Percentiles rank a stretch among this genome's conserved stretches.
Conservation (phyloP, 2,888 invertebrate genomes). For the Girardia tigrina region DNA sequence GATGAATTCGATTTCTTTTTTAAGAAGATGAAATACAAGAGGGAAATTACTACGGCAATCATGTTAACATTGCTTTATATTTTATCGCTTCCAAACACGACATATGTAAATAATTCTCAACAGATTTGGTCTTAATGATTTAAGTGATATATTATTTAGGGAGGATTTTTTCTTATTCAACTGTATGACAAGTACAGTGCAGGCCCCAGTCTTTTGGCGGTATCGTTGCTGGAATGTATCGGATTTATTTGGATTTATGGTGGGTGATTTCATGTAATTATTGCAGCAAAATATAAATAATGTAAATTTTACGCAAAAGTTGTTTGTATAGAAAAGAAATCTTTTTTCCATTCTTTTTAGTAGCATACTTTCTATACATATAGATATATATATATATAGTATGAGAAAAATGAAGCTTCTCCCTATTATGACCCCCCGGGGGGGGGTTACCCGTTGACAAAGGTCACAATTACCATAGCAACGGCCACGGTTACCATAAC, state of each 20-base stretch:
- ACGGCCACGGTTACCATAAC: too few relatives aligned
- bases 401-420: too few relatives aligned
- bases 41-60: slow-evolving; percentile 63
- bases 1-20: slow-evolving; percentile 62
- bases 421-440: too few relatives aligned
- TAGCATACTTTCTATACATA: too few relatives aligned
- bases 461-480: too few relatives aligned
- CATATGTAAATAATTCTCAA: slow-evolving; percentile 42
- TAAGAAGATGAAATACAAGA: slow-evolving; percentile 55
- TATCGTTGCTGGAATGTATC: slow-evolving; percentile 52
- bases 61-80: slow-evolving; percentile 64
- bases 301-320: too few relatives aligned
- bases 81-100: slow-evolving; percentile 53
- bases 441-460: too few relatives aligned
- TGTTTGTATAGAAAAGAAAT: too few relatives aligned
- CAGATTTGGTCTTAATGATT: not conserved
- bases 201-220: slow-evolving; percentile 51
- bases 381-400: too few relatives aligned
- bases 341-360: too few relatives aligned
- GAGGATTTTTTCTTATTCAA: slow-evolving; percentile 51
- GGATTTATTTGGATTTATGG: slow-evolving; percentile 54
- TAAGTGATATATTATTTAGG: slow-evolving; percentile 42
- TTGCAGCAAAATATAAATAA: too few relatives aligned
- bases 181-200: slow-evolving; percentile 52
- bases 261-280: too few relatives aligned